Evolutionary conservation across 2,888 invertebrate species (phyloP).

Genomic region (Aricia artaxerxes): DNA sequence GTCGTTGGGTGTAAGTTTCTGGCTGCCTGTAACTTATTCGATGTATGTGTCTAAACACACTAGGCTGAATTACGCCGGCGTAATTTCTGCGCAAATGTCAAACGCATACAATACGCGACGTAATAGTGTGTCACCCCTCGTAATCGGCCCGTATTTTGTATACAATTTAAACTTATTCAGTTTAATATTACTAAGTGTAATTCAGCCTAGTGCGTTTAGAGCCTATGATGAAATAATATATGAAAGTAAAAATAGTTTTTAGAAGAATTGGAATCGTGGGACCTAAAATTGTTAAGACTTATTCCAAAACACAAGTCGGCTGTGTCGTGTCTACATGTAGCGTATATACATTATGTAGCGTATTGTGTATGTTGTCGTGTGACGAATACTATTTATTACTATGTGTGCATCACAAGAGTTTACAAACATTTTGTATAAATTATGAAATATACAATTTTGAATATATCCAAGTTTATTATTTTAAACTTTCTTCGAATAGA

Average conservation of each 20-base stretch:
- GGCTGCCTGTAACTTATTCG: conserved; percentile 10
- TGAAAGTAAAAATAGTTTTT: conserved; percentile 1
- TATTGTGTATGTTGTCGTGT: conserved; percentile 23
- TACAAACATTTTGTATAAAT: conserved; percentile 40
- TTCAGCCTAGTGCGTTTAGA: too few species aligned
- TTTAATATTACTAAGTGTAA: too few species aligned
- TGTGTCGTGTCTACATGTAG: conserved; percentile 45
- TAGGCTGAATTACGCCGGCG: too few species aligned
- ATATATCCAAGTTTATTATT: not conserved
- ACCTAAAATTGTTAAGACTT: conserved; percentile 33
- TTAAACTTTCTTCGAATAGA: not conserved
- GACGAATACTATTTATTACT: conserved; percentile 39
- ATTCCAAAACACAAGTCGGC: conserved; percentile 49
- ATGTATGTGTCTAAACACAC: not conserved
- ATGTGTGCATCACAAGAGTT: conserved; percentile 40
- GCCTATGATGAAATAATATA: not conserved
- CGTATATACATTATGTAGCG: conserved; percentile 17
- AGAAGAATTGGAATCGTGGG: conserved; percentile 4
- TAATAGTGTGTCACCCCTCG: too few species aligned
- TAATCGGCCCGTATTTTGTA: too few species aligned
- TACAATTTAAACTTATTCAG: too few species aligned
- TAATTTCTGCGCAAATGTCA: too few species aligned
- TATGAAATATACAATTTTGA: conserved; percentile 33
- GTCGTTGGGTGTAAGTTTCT: not conserved
- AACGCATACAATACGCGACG: too few species aligned